These are phyloP conservation scores for Euphydryas editha DNA, from an alignment of 2,888 invertebrate species.

Conservation along the genomic window DNA sequence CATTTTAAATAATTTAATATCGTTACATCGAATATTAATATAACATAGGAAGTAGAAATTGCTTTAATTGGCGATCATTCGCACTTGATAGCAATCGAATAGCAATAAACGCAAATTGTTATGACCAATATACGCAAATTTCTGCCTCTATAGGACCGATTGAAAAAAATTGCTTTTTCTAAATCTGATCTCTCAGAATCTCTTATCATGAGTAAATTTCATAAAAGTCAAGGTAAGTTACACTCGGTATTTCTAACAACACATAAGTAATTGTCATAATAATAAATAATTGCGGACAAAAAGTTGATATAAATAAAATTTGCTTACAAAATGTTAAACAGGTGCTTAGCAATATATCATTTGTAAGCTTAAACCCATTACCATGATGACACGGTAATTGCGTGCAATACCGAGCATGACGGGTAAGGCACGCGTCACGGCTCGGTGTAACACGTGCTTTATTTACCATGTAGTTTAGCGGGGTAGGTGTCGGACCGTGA, in stretches of 20 bases:
- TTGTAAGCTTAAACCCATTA: not conserved
- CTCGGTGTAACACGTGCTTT: constrained; percentile 43
- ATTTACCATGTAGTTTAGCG: constrained; percentile 42
- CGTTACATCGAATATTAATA: not conserved
- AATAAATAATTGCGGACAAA: not conserved
- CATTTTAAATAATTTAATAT: not conserved
- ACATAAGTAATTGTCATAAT: not conserved
- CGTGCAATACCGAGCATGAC: constrained; percentile 70
- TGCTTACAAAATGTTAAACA: not conserved
- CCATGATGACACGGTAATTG: constrained; percentile 60
- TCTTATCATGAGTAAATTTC: no score
- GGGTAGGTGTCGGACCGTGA: constrained; percentile 35
- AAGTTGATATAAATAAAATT: not conserved
- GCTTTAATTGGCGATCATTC: not conserved
- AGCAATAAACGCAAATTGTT: not conserved
- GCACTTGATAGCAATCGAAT: not conserved
- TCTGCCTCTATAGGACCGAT: not conserved
- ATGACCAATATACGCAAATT: not conserved
- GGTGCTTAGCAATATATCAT: constrained; percentile 1
- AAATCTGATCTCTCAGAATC: no score
- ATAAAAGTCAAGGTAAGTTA: no score
- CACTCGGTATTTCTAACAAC: no score
- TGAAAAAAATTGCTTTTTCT: no score
- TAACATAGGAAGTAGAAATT: not conserved
- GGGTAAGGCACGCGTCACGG: constrained; percentile 37